A percentile compares a stretch with the other conserved stretches of the same genome.
Evolutionary conservation across 2,113 vertebrate genomes (phyloP).

Genomic region (Vanacampus margaritifer): DNA sequence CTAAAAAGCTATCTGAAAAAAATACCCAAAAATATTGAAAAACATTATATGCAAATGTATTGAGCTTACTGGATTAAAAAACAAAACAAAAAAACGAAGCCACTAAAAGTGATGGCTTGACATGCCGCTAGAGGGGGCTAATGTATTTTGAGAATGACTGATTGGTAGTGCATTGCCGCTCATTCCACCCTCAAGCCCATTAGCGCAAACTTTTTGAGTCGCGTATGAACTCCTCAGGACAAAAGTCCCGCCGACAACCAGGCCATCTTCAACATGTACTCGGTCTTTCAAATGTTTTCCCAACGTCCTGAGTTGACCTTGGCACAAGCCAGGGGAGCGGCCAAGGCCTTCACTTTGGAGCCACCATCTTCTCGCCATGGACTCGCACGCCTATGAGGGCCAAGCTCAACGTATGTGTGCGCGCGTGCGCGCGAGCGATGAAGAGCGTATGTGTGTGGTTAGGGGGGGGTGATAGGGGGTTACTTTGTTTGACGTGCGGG

Average conservation of each 20-base stretch:
- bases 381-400: background rate
- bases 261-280: too few relatives aligned
- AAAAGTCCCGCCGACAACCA: background rate
- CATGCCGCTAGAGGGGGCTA: too few relatives aligned
- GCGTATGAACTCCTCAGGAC: background rate
- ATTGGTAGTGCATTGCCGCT: background rate
- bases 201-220: background rate
- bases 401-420: constrained; percentile 1
- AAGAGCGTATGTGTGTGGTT: too few relatives aligned
- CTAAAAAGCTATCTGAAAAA: too few relatives aligned
- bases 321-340: background rate
- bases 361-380: background rate
- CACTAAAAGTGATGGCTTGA: too few relatives aligned
- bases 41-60: too few relatives aligned
- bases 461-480: background rate
- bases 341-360: background rate
- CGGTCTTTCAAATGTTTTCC: too few relatives aligned
- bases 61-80: too few relatives aligned
- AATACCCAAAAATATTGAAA: too few relatives aligned
- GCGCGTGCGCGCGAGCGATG: too few relatives aligned
- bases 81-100: too few relatives aligned
- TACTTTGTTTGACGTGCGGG: constrained; percentile 49
- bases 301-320: background rate
- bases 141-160: background rate
- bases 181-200: too few relatives aligned